A percentile compares a stretch with the other conserved stretches of the same genome.
These are phyloP conservation scores for Drosophila serrata DNA, from an alignment of 1,140 invertebrate genomes.

Conservation along the genomic window DNA sequence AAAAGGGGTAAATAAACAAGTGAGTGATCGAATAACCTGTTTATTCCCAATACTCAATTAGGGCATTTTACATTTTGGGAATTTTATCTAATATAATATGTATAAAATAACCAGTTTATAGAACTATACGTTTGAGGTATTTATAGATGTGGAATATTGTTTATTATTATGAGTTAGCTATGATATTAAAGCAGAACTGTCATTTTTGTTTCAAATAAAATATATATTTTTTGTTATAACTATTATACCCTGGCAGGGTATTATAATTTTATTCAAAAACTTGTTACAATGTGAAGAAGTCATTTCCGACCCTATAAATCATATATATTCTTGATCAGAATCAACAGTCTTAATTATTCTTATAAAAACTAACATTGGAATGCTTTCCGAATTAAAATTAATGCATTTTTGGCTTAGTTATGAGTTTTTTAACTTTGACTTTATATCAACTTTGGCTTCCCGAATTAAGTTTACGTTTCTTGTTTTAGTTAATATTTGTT, in stretches of 20 bases:
- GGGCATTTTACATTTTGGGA: constrained; percentile 8
- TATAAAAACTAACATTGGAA: too few relatives aligned
- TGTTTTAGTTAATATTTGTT: not conserved
- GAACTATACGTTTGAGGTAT: not conserved
- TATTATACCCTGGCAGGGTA: too few relatives aligned
- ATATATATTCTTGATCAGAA: too few relatives aligned
- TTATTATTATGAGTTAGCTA: not conserved
- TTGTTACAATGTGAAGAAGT: too few relatives aligned
- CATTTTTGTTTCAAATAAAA: not conserved
- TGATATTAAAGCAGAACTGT: not conserved
- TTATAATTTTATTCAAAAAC: too few relatives aligned
- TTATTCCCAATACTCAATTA: constrained; percentile 5
- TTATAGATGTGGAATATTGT: not conserved
- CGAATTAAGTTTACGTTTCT: too few relatives aligned
- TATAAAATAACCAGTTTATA: not conserved
- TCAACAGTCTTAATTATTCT: too few relatives aligned
- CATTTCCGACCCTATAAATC: too few relatives aligned
- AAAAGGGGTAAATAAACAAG: constrained; percentile 17
- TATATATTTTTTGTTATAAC: not conserved
- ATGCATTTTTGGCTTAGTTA: too few relatives aligned
- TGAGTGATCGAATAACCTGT: constrained; percentile 12
- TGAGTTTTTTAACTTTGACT: too few relatives aligned
- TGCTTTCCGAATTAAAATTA: too few relatives aligned
- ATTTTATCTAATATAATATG: not conserved
- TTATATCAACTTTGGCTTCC: too few relatives aligned